These are phyloP conservation scores for Spisula solida DNA, from an alignment of 2,888 invertebrate species.

Conservation along the genomic window DNA sequence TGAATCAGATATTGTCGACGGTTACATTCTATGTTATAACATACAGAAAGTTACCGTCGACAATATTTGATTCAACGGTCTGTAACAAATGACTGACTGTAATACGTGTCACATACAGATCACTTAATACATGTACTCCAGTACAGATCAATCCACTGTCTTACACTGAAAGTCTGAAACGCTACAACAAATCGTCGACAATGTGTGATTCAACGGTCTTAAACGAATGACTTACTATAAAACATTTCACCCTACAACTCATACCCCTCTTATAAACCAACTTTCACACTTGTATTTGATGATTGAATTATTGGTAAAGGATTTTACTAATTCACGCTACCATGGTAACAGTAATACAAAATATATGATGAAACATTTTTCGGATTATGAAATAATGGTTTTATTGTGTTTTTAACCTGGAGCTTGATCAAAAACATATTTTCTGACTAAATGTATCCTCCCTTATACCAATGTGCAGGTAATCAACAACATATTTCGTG, in stretches of 20 bases:
- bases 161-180: neutral
- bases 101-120: neutral
- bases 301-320: neutral
- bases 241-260: too few species aligned
- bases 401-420: neutral
- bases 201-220: too few species aligned
- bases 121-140: neutral
- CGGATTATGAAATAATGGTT: conserved; percentile 12
- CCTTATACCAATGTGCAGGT: neutral
- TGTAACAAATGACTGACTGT: neutral
- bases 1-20: too few species aligned
- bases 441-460: neutral
- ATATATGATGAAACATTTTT: neutral
- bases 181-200: too few species aligned
- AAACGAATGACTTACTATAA: too few species aligned
- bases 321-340: neutral
- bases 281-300: neutral
- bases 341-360: conserved; percentile 10
- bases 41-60: too few species aligned
- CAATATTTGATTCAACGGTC: too few species aligned
- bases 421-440: conserved; percentile 8
- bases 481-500: neutral
- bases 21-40: too few species aligned
- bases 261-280: too few species aligned
- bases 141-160: neutral